These are phyloP conservation scores for Porites divaricata DNA, from an alignment of 92 coral and sea anemone genomes.

Conservation along the genomic window DNA sequence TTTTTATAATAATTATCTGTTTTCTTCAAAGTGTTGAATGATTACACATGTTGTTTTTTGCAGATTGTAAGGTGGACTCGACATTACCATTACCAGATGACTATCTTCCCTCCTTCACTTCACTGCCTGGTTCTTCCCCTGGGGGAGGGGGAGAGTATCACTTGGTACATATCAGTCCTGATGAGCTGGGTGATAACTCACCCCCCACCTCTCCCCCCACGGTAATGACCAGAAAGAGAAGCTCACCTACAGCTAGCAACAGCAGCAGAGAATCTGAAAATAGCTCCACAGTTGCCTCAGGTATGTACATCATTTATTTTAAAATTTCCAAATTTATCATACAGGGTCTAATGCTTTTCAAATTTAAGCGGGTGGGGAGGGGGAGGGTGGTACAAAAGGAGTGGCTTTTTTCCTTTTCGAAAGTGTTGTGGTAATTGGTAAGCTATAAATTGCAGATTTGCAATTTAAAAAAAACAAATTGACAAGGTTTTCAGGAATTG, in stretches of 20 bases:
- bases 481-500: no score
- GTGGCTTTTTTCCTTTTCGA: no score
- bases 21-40: background rate
- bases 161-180: conserved; percentile 36
- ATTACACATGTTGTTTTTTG: background rate
- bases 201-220: conserved; percentile 35
- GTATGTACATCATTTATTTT: background rate
- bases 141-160: conserved; percentile 31
- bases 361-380: no score
- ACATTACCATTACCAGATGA: background rate
- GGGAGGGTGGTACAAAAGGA: no score
- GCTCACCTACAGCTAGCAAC: conserved; percentile 44
- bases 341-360: background rate
- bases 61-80: conserved; percentile 16
- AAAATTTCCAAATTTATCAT: background rate
- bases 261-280: conserved; percentile 28
- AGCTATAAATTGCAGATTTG: no score
- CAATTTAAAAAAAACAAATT: no score
- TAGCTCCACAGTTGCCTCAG: conserved; percentile 24
- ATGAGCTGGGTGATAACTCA: conserved; percentile 23
- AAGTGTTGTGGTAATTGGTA: no score
- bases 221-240: conserved; percentile 35
- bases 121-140: conserved; percentile 6
- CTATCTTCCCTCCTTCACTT: background rate
- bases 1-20: background rate